Conservation (phyloP, 2,113 vertebrate species). For the Engystomops pustulosus region DNA sequence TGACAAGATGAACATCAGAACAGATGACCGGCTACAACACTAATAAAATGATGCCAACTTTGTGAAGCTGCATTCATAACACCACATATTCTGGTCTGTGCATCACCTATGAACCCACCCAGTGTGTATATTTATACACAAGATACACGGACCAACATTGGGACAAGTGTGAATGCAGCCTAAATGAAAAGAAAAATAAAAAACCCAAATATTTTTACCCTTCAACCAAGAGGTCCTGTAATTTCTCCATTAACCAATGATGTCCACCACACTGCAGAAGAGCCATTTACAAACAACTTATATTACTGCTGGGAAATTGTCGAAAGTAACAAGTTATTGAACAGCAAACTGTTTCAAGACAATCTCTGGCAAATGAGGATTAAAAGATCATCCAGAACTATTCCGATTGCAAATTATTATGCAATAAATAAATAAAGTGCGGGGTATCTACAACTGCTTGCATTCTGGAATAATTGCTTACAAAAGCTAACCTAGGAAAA, state of each 20-base stretch:
- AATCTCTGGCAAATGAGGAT: background rate
- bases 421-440: constrained; percentile 31
- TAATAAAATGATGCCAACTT: background rate
- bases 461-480: background rate
- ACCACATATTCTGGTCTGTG: background rate
- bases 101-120: background rate
- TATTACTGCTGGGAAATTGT: background rate
- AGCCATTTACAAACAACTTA: background rate
- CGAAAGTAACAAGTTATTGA: background rate
- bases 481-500: background rate
- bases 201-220: too few relatives aligned
- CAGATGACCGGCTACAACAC: background rate
- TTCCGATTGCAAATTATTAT: background rate
- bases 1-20: background rate
- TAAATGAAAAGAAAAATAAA: too few relatives aligned
- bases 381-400: background rate
- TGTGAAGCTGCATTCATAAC: background rate
- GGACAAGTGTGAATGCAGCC: too few relatives aligned
- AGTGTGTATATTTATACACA: too few relatives aligned
- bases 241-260: background rate
- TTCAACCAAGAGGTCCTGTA: too few relatives aligned
- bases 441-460: constrained; percentile 23
- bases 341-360: background rate
- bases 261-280: background rate
- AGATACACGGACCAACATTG: too few relatives aligned